Conservation (phyloP, 2,797 vertebrate genomes). For the Tragelaphus eurycerus region DNA sequence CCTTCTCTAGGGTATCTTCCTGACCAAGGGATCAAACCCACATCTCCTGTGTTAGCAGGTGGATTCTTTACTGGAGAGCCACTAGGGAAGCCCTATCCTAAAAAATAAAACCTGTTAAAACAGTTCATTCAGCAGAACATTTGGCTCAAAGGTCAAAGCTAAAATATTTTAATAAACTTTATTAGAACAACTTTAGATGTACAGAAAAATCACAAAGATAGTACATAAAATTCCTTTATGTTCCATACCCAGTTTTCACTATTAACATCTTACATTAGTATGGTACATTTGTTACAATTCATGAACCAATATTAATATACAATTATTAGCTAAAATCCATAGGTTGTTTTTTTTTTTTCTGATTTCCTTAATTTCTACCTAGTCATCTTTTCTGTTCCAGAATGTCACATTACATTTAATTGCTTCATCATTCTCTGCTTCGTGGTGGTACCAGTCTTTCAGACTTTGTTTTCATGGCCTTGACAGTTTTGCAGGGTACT, state of each 20-base stretch:
- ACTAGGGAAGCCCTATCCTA: neutral
- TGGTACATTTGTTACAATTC: neutral
- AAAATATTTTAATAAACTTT: neutral
- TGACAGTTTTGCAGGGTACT: neutral
- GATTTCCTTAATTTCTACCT: conserved; percentile 28
- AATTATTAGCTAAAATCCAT: neutral
- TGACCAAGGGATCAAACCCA: neutral
- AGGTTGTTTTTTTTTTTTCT: neutral
- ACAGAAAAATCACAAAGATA: neutral
- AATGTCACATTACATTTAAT: neutral
- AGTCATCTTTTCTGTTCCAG: neutral
- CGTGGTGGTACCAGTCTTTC: neutral
- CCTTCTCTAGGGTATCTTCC: neutral
- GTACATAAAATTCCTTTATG: neutral
- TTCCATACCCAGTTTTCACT: neutral
- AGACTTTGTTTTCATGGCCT: neutral
- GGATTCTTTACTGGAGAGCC: neutral
- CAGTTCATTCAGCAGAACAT: neutral
- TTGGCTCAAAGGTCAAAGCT: neutral
- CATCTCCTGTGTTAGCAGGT: neutral
- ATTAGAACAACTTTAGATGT: neutral
- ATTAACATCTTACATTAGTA: neutral
- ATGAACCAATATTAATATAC: neutral
- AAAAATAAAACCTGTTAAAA: neutral
- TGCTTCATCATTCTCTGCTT: neutral